Conservation (phyloP, 2,113 vertebrate genomes). For the Baryphthengus martii region DNA sequence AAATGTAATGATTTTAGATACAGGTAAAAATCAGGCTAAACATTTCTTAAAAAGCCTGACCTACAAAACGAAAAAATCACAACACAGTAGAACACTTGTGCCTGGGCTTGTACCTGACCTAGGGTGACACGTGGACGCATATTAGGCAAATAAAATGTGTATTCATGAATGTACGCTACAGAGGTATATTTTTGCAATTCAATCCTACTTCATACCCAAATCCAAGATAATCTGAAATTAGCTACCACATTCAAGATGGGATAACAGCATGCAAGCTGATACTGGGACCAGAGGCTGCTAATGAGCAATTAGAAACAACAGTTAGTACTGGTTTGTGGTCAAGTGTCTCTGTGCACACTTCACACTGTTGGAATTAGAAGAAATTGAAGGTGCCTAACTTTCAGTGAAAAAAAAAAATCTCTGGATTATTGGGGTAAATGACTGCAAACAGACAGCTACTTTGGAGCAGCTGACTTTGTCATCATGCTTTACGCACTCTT, state of each 20-base stretch:
- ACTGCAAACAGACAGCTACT: neutral
- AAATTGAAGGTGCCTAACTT: neutral
- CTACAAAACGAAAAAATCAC: neutral
- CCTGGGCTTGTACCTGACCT: neutral
- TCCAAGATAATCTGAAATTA: neutral
- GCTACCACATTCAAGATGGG: neutral
- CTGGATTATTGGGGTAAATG: neutral
- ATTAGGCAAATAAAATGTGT: neutral
- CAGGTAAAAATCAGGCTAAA: neutral
- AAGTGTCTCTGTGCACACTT: neutral
- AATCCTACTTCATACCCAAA: neutral
- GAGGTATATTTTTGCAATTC: neutral
- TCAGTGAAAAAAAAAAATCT: neutral
- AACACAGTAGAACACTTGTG: neutral
- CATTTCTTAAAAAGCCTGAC: neutral
- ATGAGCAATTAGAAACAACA: neutral
- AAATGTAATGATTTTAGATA: neutral
- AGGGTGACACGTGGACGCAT: neutral
- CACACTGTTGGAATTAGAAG: neutral
- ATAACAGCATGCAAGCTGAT: neutral
- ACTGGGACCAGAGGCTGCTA: neutral
- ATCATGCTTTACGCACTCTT: neutral
- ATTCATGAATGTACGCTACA: neutral
- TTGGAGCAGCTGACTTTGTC: neutral
- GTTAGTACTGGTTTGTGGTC: neutral